Evolutionary conservation across 2,113 vertebrate genomes (phyloP).

Genomic region (Phrynocephalus versicolor): DNA sequence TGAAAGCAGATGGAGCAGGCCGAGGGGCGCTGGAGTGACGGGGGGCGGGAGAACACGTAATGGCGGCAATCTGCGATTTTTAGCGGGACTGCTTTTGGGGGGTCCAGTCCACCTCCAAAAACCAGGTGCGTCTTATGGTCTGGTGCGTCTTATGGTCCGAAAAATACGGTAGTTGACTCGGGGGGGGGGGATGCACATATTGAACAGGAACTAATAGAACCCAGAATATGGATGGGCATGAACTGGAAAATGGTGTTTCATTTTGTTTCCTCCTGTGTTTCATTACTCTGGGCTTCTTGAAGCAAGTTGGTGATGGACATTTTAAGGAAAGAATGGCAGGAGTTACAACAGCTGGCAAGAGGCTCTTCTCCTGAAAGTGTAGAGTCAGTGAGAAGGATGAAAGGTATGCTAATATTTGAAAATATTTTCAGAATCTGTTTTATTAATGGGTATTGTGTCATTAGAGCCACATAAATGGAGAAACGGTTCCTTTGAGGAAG

Average conservation of each 20-base stretch:
- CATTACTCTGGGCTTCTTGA: slow-evolving; percentile 13
- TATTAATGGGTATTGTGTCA: neutral
- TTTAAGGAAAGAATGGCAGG: neutral
- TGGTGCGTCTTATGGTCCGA: no score
- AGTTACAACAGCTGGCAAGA: neutral
- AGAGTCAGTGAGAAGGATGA: neutral
- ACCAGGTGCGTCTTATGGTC: no score
- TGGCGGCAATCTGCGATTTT: no score
- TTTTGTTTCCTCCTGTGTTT: no score
- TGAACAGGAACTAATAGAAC: neutral
- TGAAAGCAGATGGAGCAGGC: no score
- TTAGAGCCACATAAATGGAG: slow-evolving; percentile 40
- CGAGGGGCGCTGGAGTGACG: no score
- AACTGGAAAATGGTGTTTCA: no score
- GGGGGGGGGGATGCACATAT: neutral
- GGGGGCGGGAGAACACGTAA: no score
- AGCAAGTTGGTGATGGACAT: neutral
- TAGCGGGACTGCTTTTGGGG: no score
- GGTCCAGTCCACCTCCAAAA: no score
- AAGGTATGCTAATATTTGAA: neutral
- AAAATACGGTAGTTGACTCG: no score
- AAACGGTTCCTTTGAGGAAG: slow-evolving; percentile 10
- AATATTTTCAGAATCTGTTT: neutral
- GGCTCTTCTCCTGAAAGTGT: neutral
- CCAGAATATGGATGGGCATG: no score